Evolutionary conservation across 2,888 invertebrate genomes (phyloP).

Genomic region (Acrobasis repandana): DNA sequence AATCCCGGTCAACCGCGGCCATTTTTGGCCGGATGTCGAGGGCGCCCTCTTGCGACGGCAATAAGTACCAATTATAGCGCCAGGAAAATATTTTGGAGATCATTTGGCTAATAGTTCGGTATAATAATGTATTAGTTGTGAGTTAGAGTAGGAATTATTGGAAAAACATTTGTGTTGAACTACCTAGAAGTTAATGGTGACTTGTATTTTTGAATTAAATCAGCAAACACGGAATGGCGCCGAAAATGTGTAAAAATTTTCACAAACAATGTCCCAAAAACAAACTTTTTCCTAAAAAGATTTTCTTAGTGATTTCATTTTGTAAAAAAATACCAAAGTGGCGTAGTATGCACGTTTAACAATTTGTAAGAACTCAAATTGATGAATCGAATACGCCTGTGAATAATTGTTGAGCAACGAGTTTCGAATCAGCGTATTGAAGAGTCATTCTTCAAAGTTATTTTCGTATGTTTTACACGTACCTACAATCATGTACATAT

Average conservation of each 20-base stretch:
- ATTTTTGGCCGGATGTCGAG: constrained; percentile 33
- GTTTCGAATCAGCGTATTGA: not conserved
- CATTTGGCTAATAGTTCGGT: constrained; percentile 18
- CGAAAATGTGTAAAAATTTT: no score
- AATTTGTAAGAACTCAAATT: not conserved
- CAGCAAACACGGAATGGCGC: no score
- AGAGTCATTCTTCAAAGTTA: not conserved
- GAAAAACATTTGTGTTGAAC: no score
- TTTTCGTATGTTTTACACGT: no score
- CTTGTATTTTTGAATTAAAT: no score
- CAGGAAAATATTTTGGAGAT: constrained; percentile 8
- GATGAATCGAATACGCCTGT: not conserved
- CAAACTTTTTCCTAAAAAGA: no score
- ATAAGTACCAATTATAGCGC: constrained; percentile 23
- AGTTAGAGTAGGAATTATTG: no score
- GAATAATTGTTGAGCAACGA: not conserved
- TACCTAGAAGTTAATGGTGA: no score
- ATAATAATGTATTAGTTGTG: not conserved
- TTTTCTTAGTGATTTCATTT: not conserved
- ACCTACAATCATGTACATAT: no score
- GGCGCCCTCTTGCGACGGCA: constrained; percentile 24
- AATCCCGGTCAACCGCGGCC: constrained; percentile 27
- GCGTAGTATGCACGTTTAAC: no score
- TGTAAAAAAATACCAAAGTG: not conserved
- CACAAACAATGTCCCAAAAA: no score